Evolutionary conservation across 2,113 vertebrate species (phyloP), one percentile per base, ranked within the genome.

Genomic region (Canis aureus): DNA sequence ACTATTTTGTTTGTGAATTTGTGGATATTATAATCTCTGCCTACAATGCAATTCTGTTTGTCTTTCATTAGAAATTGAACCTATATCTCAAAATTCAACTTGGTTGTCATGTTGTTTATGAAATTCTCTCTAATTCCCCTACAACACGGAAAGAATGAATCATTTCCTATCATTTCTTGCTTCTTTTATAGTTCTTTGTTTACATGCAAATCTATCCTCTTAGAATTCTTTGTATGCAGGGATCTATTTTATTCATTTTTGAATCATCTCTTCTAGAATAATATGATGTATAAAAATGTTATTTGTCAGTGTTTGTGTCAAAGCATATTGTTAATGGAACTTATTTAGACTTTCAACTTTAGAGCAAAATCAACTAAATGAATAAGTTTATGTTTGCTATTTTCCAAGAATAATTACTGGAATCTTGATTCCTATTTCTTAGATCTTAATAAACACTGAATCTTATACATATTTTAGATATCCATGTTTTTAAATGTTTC

Each of bases 231-330:
- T 73, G 8, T 62, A 32, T 43, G 13, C 57, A 67, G 25, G 19
- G 9, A 84, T n/a, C n/a, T 66, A 59, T 84, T 91, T 88, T 84
- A 84, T 69, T 84, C 38, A 87, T 43, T 83, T 95, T 84, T 80
- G 4, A 90, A 49, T 66, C 8, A 69, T 71, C 49, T 69, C 17
- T 88, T 93, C 19, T 66, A 95, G n/a, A 3, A 69, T 27, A 82
- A 35, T 29, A 23, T 66, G 4, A 51, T 20, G 0, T 17, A 90
- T 53, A 27, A 35, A 80, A 74, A 55, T 25, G 6, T 73, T 69
- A 25, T 20, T 91, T 87, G 17, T 84, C 49, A 66, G 16, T 74
- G 12, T 82, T 84, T 95, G 3, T 55, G 23, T 69, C 19, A 91
- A 89, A 85, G 11, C 4, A 60, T 66, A 69, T 32, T 43, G 15